These are phyloP conservation scores for Lepilemur ruficaudatus DNA, from an alignment of 2,797 vertebrate species.

Conservation along the genomic window DNA sequence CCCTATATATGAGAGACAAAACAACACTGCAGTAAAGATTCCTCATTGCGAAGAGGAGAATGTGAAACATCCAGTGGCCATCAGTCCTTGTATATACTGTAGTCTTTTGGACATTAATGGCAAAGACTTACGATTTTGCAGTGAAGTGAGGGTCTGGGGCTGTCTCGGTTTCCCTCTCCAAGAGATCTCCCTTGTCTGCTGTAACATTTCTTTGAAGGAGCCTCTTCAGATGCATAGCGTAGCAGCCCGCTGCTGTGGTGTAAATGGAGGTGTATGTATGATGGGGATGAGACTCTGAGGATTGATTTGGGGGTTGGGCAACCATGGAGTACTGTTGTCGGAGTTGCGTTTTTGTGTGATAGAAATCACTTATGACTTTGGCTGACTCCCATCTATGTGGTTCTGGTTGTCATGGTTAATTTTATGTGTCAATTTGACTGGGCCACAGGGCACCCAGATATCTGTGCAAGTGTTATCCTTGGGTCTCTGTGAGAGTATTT, in stretches of 20 bases:
- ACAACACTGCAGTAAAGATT: not conserved
- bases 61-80: not conserved
- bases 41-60: not conserved
- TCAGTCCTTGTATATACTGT: not conserved
- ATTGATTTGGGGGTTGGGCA: not conserved
- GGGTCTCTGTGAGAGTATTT: not conserved
- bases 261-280: not conserved
- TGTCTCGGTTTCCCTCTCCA: not conserved
- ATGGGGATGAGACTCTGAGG: not conserved
- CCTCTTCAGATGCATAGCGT: not conserved
- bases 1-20: not conserved
- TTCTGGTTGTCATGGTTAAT: constrained; percentile 34
- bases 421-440: not conserved
- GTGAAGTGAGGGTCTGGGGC: not conserved
- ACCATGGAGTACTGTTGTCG: not conserved
- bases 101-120: not conserved
- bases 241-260: not conserved
- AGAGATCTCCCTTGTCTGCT: not conserved
- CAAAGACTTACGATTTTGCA: not conserved
- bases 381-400: not conserved
- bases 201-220: not conserved
- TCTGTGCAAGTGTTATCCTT: not conserved
- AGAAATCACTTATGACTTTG: not conserved
- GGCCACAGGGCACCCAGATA: not conserved
- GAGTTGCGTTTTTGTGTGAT: not conserved